A percentile compares a stretch with the other conserved stretches of the same genome.
phyloP scores from a whole-genome alignment of 2,888 invertebrate species.

The Stenolophus ochropezus region DNA sequence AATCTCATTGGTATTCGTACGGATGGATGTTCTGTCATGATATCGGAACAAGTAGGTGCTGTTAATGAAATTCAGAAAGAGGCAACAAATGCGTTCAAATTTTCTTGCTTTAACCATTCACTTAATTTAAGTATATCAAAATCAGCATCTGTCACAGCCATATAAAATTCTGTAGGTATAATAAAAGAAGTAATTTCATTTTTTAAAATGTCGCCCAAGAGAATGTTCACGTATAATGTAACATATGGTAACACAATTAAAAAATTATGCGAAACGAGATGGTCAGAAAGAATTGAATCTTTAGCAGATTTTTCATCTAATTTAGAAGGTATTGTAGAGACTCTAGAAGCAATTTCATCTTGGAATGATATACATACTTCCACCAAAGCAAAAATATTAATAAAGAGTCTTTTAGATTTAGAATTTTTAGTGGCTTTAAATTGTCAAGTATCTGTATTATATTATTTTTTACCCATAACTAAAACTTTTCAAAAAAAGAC shows the following conservation, averaged over 20 bases:
- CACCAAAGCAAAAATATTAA: too few species aligned
- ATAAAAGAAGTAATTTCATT: conserved; percentile 60
- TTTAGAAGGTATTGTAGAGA: conserved; percentile 51
- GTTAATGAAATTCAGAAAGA: conserved; percentile 57
- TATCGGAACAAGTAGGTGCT: conserved; percentile 59
- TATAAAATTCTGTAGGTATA: conserved; percentile 60
- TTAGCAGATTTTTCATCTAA: conserved; percentile 51
- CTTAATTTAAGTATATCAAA: conserved; percentile 61
- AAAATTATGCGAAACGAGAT: conserved; percentile 62
- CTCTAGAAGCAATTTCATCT: conserved; percentile 53
- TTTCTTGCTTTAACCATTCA: conserved; percentile 60
- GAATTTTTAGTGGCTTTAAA: too few species aligned
- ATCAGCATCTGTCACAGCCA: conserved; percentile 51
- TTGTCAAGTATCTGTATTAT: too few species aligned
- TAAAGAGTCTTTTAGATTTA: too few species aligned
- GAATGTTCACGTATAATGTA: conserved; percentile 44
- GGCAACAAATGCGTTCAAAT: conserved; percentile 54
- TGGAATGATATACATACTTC: conserved; percentile 33
- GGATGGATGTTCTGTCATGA: conserved; percentile 62
- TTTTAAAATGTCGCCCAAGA: conserved; percentile 60
- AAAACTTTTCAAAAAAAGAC: too few species aligned
- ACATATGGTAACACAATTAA: conserved; percentile 37
- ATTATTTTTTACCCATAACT: too few species aligned
- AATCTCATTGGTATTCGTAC: conserved; percentile 62
- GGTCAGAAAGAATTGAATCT: conserved; percentile 61